A percentile compares a stretch with the other conserved stretches of the same genome.
These are phyloP conservation scores for Callipepla californica DNA, from an alignment of 2,113 vertebrate genomes.

Conservation along the genomic window DNA sequence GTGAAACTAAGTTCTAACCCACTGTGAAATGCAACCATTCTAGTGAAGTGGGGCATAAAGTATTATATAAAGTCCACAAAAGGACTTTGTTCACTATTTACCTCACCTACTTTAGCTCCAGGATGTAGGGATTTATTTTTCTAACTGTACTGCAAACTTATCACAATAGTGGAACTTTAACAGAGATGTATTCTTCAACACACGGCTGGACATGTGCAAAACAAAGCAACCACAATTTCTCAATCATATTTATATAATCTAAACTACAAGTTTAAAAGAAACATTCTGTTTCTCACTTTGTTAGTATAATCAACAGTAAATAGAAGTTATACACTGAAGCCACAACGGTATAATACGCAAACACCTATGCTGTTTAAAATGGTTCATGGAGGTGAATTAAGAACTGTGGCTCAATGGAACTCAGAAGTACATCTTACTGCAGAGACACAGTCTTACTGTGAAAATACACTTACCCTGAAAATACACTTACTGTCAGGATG, in stretches of 20 bases:
- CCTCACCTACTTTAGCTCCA: slow-evolving; percentile 56
- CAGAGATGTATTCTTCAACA: neutral
- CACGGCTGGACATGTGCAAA: neutral
- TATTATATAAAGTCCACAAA: too few relatives aligned
- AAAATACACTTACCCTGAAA: too few relatives aligned
- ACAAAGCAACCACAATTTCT: neutral
- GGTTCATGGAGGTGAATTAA: neutral
- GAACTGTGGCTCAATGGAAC: neutral
- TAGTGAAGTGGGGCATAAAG: slow-evolving; percentile 19
- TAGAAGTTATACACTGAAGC: neutral
- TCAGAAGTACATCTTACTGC: neutral
- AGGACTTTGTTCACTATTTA: slow-evolving; percentile 48
- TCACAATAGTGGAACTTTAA: slow-evolving; percentile 7
- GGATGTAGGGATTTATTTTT: slow-evolving; percentile 49
- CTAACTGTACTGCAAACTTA: slow-evolving; percentile 25
- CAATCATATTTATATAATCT: neutral
- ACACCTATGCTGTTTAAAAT: neutral
- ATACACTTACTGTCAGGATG: neutral
- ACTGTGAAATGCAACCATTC: neutral
- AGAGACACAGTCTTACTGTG: neutral
- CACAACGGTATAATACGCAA: neutral
- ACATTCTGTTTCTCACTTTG: neutral
- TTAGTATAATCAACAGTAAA: neutral
- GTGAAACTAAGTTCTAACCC: neutral
- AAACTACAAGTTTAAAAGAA: neutral